Percentiles rank a stretch among this genome's conserved stretches.
phyloP scores from a whole-genome alignment of 1,140 invertebrate species.

The Leptonema lineaticorne region DNA sequence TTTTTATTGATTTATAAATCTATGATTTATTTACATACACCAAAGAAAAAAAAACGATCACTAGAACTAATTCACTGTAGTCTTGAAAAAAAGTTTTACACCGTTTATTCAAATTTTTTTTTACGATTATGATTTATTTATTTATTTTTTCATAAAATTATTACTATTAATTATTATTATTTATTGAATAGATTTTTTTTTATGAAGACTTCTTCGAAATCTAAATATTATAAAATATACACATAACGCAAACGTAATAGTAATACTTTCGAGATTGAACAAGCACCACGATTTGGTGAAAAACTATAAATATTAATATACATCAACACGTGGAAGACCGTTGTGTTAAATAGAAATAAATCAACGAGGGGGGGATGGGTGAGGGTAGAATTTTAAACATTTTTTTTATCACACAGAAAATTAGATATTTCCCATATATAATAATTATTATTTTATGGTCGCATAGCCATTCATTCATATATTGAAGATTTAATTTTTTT shows the following conservation, averaged over 20 bases:
- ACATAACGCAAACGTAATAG: slow-evolving; percentile 6
- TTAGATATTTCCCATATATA: no score
- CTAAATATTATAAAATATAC: background rate
- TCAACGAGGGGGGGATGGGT: background rate
- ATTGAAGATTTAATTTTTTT: no score
- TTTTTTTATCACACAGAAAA: no score
- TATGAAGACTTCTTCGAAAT: slow-evolving; percentile 12
- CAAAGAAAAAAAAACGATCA: slow-evolving; percentile 18
- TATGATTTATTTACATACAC: slow-evolving; percentile 31
- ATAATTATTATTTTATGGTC: no score
- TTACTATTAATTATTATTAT: background rate
- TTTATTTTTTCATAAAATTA: background rate
- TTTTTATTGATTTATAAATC: no score
- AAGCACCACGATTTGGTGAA: slow-evolving; percentile 15
- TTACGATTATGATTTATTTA: no score
- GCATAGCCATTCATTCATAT: no score
- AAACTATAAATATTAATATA: no score
- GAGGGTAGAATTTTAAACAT: no score
- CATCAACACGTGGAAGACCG: slow-evolving; percentile 18
- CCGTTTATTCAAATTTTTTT: no score
- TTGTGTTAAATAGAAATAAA: background rate
- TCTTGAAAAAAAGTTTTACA: slow-evolving; percentile 3
- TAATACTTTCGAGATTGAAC: slow-evolving; percentile 13
- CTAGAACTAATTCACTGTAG: slow-evolving; percentile 15
- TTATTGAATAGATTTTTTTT: no score